phyloP scores from a whole-genome alignment of 2,797 vertebrate species.

The Lutra lutra region DNA sequence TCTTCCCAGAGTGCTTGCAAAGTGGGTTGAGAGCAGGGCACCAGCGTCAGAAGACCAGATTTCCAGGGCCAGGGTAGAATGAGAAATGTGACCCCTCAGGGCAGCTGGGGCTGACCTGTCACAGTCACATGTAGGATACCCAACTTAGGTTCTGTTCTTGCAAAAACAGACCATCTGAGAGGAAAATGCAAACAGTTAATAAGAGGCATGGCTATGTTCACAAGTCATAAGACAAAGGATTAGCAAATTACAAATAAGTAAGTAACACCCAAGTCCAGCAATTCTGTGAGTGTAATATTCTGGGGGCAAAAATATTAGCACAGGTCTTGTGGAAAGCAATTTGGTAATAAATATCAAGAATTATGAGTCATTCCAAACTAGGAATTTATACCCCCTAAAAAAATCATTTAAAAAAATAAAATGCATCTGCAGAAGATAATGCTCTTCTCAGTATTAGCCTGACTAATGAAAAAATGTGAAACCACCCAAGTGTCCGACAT shows the following conservation, averaged over 20 bases:
- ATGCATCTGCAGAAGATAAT: background rate
- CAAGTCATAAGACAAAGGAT: background rate
- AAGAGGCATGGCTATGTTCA: background rate
- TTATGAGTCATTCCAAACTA: background rate
- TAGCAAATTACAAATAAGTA: conserved; percentile 43
- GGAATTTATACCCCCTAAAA: background rate
- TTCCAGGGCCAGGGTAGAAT: background rate
- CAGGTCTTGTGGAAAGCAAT: background rate
- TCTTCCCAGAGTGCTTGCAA: background rate
- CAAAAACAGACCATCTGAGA: conserved; percentile 2
- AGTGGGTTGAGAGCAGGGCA: background rate
- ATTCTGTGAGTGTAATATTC: background rate
- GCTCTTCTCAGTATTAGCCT: background rate
- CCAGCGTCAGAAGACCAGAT: background rate
- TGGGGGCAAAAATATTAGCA: background rate
- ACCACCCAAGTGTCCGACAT: background rate
- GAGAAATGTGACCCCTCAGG: background rate
- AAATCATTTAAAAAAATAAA: conserved; percentile 22
- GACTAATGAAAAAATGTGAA: background rate
- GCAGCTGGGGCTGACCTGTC: background rate
- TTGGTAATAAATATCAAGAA: background rate
- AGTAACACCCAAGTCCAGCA: background rate
- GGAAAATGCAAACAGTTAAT: background rate
- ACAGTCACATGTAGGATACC: background rate
- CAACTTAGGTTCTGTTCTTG: background rate